Percentiles rank a stretch among this genome's conserved stretches.
Conservation (phyloP, 2,113 vertebrate genomes). For the Cavia aperea region DNA sequence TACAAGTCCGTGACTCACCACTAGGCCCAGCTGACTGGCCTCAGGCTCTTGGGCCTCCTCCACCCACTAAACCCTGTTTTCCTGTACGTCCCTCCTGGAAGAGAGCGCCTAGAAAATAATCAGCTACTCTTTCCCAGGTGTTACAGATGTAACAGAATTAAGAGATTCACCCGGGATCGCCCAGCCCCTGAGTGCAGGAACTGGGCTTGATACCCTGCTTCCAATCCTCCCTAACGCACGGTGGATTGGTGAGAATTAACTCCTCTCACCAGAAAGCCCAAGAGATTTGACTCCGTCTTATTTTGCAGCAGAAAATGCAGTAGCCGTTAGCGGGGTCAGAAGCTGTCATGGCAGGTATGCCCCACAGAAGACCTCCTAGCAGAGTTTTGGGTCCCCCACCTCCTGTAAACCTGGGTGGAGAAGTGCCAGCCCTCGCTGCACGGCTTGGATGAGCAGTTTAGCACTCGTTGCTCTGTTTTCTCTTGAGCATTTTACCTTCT, state of each 20-base stretch:
- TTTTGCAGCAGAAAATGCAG: neutral
- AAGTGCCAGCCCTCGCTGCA: neutral
- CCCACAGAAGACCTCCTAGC: neutral
- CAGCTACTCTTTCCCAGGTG: neutral
- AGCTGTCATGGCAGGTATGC: neutral
- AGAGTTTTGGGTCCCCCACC: neutral
- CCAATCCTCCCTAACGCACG: neutral
- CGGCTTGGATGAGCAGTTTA: no score
- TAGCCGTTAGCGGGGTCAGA: neutral
- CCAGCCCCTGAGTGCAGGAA: neutral
- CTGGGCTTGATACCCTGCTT: neutral
- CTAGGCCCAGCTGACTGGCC: neutral
- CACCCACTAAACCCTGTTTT: neutral
- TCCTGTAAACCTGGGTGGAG: neutral
- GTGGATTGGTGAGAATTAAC: neutral
- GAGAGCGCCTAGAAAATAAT: neutral
- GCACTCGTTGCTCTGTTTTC: neutral
- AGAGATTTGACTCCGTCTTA: neutral
- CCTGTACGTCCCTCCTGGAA: neutral
- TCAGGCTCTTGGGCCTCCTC: neutral
- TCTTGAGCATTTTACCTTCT: neutral
- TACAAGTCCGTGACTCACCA: neutral
- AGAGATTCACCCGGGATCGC: neutral
- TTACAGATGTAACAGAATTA: neutral
- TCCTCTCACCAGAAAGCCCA: neutral